These are phyloP conservation scores for Steatocranus sp. DNA, from an alignment of 2,797 vertebrate genomes.

Conservation along the genomic window DNA sequence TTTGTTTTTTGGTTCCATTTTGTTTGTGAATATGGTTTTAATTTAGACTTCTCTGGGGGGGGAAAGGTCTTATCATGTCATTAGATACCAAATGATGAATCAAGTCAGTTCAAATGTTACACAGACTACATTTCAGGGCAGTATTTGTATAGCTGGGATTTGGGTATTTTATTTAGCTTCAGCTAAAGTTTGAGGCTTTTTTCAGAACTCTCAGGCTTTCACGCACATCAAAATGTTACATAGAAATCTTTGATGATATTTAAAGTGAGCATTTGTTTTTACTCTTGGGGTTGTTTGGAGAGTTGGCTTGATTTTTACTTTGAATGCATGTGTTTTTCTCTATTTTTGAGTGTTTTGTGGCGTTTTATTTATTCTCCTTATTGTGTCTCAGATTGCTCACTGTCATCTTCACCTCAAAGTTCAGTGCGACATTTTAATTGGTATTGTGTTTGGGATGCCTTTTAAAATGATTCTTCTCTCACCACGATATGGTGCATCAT, in stretches of 20 bases:
- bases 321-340: background rate
- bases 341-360: background rate
- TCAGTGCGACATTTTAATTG: background rate
- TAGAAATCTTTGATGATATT: background rate
- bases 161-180: background rate
- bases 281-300: background rate
- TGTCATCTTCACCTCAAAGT: background rate
- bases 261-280: background rate
- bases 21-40: background rate
- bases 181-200: background rate
- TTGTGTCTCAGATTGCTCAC: background rate
- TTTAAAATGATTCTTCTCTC: background rate
- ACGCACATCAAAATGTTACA: background rate
- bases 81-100: background rate
- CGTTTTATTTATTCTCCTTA: conserved; percentile 15
- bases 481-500: background rate
- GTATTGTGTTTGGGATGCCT: background rate
- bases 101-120: background rate
- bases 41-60: background rate
- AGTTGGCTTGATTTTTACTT: background rate
- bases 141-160: background rate
- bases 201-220: background rate
- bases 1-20: background rate
- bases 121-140: background rate
- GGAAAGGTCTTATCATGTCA: background rate